Percentiles rank a stretch among this genome's conserved stretches.
Conservation (phyloP, 2,888 invertebrate genomes). For the Danaus chrysippus region DNA sequence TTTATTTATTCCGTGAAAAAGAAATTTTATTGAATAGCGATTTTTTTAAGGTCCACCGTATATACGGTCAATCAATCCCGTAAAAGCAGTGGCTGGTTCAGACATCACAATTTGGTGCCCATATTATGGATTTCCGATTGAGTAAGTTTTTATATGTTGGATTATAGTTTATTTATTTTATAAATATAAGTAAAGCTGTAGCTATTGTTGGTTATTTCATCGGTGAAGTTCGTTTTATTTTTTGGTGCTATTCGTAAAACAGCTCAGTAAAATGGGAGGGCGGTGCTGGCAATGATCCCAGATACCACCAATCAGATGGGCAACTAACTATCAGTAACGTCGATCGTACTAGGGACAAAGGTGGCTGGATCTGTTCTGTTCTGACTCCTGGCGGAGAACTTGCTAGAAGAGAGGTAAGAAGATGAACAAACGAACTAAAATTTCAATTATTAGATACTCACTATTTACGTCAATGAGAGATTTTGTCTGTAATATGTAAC, state of each 20-base stretch:
- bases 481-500: too few species aligned
- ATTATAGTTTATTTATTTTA: too few species aligned
- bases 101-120: slow-evolving; percentile 89
- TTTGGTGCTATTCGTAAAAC: slow-evolving; percentile 33
- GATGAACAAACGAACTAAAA: neutral
- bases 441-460: too few species aligned
- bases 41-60: slow-evolving; percentile 83
- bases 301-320: slow-evolving; percentile 75
- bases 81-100: slow-evolving; percentile 89
- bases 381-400: slow-evolving; percentile 86
- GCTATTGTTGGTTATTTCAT: too few species aligned
- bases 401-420: slow-evolving; percentile 83
- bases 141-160: slow-evolving; percentile 49
- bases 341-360: slow-evolving; percentile 84
- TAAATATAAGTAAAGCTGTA: too few species aligned
- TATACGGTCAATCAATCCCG: slow-evolving; percentile 85
- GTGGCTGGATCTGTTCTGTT: slow-evolving; percentile 88
- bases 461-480: too few species aligned
- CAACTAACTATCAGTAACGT: slow-evolving; percentile 81
- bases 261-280: slow-evolving; percentile 85
- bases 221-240: too few species aligned
- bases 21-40: neutral
- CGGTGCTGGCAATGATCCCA: slow-evolving; percentile 70
- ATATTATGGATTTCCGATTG: slow-evolving; percentile 91
- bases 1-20: neutral